Evolutionary conservation across 2,797 vertebrate species (phyloP).

Genomic region (Coluber constrictor): DNA sequence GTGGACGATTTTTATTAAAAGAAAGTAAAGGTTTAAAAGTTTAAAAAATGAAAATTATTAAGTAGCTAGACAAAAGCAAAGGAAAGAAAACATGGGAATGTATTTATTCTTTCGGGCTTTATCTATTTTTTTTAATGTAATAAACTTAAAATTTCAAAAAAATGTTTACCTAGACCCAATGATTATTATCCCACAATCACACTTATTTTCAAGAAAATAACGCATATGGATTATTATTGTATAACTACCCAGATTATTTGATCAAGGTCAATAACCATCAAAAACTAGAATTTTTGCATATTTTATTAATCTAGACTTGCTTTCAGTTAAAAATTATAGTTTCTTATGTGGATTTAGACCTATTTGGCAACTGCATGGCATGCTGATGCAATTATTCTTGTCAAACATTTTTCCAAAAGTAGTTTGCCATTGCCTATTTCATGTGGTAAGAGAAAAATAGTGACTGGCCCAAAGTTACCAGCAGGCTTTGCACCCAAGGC

Average conservation of each 20-base stretch:
- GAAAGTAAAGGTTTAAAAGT: background rate
- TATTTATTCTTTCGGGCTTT: background rate
- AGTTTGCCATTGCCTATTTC: no score
- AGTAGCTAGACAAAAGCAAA: background rate
- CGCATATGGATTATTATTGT: background rate
- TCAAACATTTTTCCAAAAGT: no score
- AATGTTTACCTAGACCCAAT: background rate
- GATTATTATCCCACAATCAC: accelerated
- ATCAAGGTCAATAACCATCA: background rate
- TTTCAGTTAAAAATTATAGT: background rate
- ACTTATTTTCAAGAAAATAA: background rate
- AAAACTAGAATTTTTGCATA: background rate
- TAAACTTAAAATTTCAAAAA: background rate
- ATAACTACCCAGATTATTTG: background rate
- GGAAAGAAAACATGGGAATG: background rate
- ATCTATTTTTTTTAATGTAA: background rate
- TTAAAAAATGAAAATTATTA: background rate
- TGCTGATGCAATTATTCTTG: no score
- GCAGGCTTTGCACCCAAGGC: no score
- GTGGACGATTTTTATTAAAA: background rate
- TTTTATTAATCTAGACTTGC: background rate
- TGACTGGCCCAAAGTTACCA: no score
- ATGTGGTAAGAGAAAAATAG: no score
- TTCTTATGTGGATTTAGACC: background rate
- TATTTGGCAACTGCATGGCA: background rate